Evolutionary conservation across 2,113 vertebrate genomes (phyloP), one percentile per base, ranked within the genome.

Genomic region (Oenanthe oenanthe): DNA sequence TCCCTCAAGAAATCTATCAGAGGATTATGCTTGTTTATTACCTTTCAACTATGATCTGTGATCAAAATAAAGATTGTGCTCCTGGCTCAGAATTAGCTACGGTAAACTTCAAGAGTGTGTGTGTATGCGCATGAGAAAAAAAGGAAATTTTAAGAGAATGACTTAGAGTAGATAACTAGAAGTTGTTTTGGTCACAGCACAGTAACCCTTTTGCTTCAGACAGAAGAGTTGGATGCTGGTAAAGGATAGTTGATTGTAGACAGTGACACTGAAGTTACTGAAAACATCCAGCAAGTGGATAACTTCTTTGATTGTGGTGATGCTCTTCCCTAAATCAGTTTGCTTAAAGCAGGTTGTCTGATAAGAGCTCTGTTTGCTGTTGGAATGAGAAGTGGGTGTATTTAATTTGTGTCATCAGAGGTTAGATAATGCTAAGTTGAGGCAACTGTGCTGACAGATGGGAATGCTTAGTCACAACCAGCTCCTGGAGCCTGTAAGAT

Each of bases 351-450:
- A 12, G 78, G 54, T 79, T 92, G 38, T 85, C 80, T 74, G 78
- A 61, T 89, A 92, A 83, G 45, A 78, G 54, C 47, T 91, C 91
- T 45, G 5, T n/a, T 66, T 0, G 1, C 58, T 92, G 51, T 95
- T 96, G 91, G 89, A 79, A 57, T 56, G 71, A 92, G 63, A 95
- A 78, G 66, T 73, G 40, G 31, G 61, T 61, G 48, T 91, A 51
- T 95, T 96, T 95, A 93, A 85, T 86, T 94, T 81, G 72, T 96
- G 65, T 86, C 83, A 92, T 88, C 62, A 78, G 61, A 82, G 84
- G 89, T 91, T 94, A 95, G 96, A 88, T 95, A 83, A 81, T 60
- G 72, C 54, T 81, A 84, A 89, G 76, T 94, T 77, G 88, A 82
- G 77, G 92, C 7, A 9, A 70, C 72, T 91, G 53, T 85, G 61